A percentile compares a stretch with the other conserved stretches of the same genome.
Conservation (phyloP, 2,113 vertebrate species). For the Eretmodus cyanostictus region DNA sequence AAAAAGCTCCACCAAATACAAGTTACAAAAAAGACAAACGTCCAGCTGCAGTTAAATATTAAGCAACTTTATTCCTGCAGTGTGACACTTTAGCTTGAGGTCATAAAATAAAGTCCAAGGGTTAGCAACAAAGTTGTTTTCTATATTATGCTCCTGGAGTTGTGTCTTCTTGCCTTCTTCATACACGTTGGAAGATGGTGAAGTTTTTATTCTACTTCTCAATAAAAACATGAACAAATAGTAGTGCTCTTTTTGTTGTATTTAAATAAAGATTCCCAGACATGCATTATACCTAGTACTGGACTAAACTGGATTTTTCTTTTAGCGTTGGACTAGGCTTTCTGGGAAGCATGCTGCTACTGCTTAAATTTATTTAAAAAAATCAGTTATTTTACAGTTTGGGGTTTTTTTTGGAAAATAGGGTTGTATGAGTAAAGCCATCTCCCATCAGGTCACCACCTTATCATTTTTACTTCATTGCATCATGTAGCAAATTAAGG, state of each 20-base stretch:
- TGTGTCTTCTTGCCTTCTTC: neutral
- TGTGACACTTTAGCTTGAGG: neutral
- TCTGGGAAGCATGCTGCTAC: neutral
- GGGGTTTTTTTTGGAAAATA: fast-evolving
- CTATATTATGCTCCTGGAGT: neutral
- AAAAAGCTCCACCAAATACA: neutral
- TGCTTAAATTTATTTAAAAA: neutral
- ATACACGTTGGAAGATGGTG: neutral
- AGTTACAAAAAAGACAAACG: neutral
- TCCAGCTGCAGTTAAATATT: neutral
- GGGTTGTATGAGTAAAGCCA: neutral
- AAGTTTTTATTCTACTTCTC: neutral
- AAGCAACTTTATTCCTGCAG: neutral
- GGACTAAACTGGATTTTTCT: neutral
- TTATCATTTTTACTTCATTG: neutral
- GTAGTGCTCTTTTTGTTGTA: neutral
- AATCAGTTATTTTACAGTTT: neutral
- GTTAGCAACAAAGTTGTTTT: neutral
- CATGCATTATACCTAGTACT: neutral
- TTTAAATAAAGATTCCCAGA: neutral
- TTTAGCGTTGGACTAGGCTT: neutral
- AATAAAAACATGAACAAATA: neutral
- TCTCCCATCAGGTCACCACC: neutral
- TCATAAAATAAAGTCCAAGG: neutral
- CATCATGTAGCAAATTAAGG: neutral